phyloP scores from a whole-genome alignment of 2,888 invertebrate species.

The Acleris emargana region DNA sequence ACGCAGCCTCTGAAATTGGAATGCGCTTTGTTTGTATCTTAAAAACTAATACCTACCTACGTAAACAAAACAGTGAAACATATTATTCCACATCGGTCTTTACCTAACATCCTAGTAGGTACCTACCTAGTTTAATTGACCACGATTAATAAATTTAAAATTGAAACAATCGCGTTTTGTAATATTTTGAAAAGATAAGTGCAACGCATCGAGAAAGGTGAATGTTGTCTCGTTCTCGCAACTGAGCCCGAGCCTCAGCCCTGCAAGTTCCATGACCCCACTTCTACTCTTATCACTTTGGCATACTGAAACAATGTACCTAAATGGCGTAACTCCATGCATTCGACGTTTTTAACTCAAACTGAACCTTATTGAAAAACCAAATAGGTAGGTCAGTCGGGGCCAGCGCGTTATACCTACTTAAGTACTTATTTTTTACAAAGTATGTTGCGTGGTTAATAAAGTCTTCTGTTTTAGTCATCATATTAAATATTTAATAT shows the following conservation, averaged over 20 bases:
- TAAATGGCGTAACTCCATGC: conserved; percentile 25
- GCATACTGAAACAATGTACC: conserved; percentile 6
- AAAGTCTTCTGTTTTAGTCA: no score
- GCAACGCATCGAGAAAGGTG: conserved; percentile 21
- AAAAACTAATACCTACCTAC: conserved; percentile 2
- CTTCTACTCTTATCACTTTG: conserved; percentile 35
- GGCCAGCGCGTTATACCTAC: no score
- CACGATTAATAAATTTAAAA: neutral
- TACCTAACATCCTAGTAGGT: no score
- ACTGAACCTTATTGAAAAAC: no score
- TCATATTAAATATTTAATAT: no score
- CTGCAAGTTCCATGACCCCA: conserved; percentile 37
- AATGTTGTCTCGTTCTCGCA: conserved; percentile 32
- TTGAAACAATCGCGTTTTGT: neutral
- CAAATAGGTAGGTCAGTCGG: no score
- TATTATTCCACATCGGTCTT: neutral
- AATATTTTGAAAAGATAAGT: conserved; percentile 2
- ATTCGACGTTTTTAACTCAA: no score
- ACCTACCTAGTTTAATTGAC: neutral
- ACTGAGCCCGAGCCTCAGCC: conserved; percentile 20
- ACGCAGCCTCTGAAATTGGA: conserved; percentile 31
- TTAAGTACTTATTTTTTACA: no score
- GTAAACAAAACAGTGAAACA: neutral
- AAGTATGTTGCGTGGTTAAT: no score
- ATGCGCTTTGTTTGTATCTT: conserved; percentile 35